Evolutionary conservation across 2,888 invertebrate species (phyloP), one percentile per base, ranked within the genome.

Genomic region (Eucera pruinosa): DNA sequence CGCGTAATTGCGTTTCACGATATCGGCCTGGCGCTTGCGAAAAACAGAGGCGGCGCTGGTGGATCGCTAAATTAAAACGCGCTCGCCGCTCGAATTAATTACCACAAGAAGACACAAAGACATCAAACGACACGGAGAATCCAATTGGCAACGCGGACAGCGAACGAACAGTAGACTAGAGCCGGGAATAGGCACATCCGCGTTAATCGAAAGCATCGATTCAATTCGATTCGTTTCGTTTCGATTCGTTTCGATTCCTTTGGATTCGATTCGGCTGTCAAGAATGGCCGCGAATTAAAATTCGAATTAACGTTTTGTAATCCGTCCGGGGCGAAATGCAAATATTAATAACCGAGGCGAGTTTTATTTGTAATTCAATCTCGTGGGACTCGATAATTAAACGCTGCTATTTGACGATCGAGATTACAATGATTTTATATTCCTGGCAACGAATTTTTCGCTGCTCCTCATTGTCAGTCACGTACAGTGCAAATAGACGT

Each of bases 1-100:
- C 62, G 57, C n/a, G 67, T 71, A 78, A 78, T 67, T 67, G 58
- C 65, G 50, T 71, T 45, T 27, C 65, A 13, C 78, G 61, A 69
- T 77, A 76, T 48, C 68, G 62, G 5, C 41, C 20, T 20, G n/a
- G 41, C 13, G 9, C n/a, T 25, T 50, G 45, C 6, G n/a, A 36
- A 58, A 77, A 52, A 67, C 72, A 58, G 50, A 18, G 27, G 23
- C 41, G 39, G n/a, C 33, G 18, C n/a, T 20, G 5, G 7, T 5
- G 4, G n/a, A 13, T 5, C 4, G 39, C 33, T 54, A 47, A 71
- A 81, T 78, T 72, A 78, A 82, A 78, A 81, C n/a, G 58, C 71
- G 43, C 33, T 60, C 13, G 54, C 45, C 11, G 48, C 9, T 15
- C 45, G 60, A 54, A 73, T 68, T 73, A 73, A 73, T 69, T 69